Conservation (phyloP, 2,797 vertebrate genomes). For the Acanthurus tractus region DNA sequence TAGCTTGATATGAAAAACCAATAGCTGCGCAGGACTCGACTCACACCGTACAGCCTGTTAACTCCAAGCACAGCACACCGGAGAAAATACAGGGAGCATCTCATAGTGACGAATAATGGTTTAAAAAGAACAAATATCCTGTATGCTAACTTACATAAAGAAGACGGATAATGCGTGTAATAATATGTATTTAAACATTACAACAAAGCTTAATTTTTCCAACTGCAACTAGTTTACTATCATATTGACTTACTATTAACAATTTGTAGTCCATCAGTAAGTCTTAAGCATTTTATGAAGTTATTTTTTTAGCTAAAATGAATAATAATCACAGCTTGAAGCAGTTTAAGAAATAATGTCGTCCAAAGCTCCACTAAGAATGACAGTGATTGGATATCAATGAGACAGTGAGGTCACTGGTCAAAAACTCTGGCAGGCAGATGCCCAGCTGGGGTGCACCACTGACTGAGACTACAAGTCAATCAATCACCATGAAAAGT, state of each 20-base stretch:
- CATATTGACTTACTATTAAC: background rate
- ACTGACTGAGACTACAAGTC: slow-evolving; percentile 32
- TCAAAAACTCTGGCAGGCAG: slow-evolving; percentile 35
- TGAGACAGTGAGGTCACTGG: slow-evolving; percentile 3
- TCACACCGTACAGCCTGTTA: too few relatives aligned
- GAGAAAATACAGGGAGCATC: slow-evolving; percentile 7
- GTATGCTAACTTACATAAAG: background rate
- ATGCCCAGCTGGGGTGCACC: slow-evolving; percentile 27
- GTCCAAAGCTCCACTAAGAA: slow-evolving; percentile 1
- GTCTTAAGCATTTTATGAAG: background rate
- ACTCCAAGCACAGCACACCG: too few relatives aligned
- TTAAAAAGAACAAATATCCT: background rate
- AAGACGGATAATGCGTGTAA: background rate
- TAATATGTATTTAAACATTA: background rate
- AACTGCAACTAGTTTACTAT: background rate
- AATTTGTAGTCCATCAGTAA: background rate
- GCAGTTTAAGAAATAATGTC: background rate
- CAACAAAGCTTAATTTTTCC: background rate
- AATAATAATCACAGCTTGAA: background rate
- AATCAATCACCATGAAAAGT: slow-evolving; percentile 49
- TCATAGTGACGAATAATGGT: background rate
- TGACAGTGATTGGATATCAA: slow-evolving; percentile 21
- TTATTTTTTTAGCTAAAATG: background rate
- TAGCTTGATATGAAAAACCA: slow-evolving; percentile 10
- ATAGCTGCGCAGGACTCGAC: background rate